phyloP scores from a whole-genome alignment of 2,797 vertebrate genomes.

The Alfaro cultratus region DNA sequence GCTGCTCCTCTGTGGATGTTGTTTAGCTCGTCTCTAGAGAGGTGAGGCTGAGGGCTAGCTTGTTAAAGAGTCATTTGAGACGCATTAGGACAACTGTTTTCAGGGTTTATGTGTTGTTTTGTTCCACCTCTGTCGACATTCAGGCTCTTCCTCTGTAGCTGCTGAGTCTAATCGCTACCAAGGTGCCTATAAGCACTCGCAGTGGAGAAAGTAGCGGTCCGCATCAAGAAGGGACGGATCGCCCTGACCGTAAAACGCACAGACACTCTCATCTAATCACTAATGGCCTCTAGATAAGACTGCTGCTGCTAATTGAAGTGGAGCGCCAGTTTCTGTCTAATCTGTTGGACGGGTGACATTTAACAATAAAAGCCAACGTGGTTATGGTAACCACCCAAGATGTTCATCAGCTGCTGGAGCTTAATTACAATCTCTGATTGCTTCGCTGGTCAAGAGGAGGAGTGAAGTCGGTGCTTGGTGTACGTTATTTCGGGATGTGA shows the following conservation, averaged over 20 bases:
- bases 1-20: constrained; percentile 5
- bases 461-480: not conserved
- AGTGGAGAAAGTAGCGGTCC: constrained; percentile 14
- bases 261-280: constrained; percentile 15
- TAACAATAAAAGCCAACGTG: constrained; percentile 17
- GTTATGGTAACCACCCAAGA: constrained; percentile 22
- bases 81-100: constrained; percentile 6
- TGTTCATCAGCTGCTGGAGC: constrained; percentile 40
- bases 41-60: constrained; percentile 37
- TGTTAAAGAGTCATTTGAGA: constrained; percentile 34
- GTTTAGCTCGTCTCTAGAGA: constrained; percentile 41
- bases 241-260: not conserved
- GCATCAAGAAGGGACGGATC: constrained; percentile 11
- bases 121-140: constrained; percentile 8
- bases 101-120: constrained; percentile 9
- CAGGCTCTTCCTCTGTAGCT: constrained; percentile 22
- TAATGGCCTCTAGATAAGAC: constrained; percentile 16
- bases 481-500: not conserved
- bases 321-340: constrained; percentile 25
- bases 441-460: constrained; percentile 19
- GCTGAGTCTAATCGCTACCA: constrained; percentile 22
- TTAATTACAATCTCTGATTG: constrained; percentile 46
- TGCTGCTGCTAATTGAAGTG: constrained; percentile 41
- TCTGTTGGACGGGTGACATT: constrained; percentile 18
- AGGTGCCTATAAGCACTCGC: constrained; percentile 13